Percentiles rank a stretch among this genome's conserved stretches.
Evolutionary conservation across 2,888 invertebrate genomes (phyloP).

Genomic region (Smittia aterrima): DNA sequence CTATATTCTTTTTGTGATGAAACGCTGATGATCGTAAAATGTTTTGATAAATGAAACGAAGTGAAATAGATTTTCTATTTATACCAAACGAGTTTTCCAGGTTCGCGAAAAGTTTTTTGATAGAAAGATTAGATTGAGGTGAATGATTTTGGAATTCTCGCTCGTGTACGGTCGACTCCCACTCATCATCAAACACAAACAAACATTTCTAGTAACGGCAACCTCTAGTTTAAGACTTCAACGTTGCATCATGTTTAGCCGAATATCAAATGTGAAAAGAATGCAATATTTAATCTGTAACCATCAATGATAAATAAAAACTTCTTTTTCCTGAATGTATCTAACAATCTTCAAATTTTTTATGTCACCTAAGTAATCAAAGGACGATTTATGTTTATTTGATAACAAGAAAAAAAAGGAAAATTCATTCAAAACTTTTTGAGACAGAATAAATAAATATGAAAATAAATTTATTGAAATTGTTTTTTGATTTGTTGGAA

Average conservation of each 20-base stretch:
- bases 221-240: background rate
- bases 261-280: conserved; percentile 8
- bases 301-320: background rate
- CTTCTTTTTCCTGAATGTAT: background rate
- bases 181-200: background rate
- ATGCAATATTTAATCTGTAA: conserved; percentile 11
- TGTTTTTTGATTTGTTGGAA: background rate
- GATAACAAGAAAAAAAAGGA: background rate
- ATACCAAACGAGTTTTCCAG: background rate
- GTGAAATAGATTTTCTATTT: background rate
- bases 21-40: background rate
- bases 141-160: too few relatives aligned
- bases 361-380: background rate
- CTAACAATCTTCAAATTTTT: background rate
- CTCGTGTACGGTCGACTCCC: background rate
- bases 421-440: background rate
- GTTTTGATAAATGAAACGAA: background rate
- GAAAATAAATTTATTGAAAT: background rate
- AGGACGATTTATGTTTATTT: background rate
- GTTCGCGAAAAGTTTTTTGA: background rate
- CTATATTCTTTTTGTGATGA: background rate
- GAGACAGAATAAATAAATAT: background rate
- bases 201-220: background rate
- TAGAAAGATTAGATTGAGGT: too few relatives aligned
- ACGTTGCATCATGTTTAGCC: conserved; percentile 8